These are phyloP conservation scores for Valencia hispanica DNA, from an alignment of 2,797 vertebrate genomes.

Conservation along the genomic window DNA sequence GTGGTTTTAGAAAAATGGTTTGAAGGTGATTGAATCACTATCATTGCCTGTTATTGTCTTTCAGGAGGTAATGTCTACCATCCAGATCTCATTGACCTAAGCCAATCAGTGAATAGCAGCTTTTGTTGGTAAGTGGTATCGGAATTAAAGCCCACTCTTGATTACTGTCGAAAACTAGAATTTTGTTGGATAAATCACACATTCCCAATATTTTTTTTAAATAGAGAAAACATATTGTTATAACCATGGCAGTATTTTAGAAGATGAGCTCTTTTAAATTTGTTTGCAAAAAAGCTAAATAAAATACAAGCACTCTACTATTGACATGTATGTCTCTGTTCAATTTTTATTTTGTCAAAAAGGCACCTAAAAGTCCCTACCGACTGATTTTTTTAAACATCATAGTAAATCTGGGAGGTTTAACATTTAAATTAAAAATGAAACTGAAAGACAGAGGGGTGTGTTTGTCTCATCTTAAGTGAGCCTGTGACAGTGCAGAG, in stretches of 20 bases:
- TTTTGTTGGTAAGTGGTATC: neutral
- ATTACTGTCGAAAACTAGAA: neutral
- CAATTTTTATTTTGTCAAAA: neutral
- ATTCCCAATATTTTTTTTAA: neutral
- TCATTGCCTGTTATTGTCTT: too few relatives aligned
- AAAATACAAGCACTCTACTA: neutral
- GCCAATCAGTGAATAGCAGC: neutral
- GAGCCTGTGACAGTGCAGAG: conserved; percentile 13
- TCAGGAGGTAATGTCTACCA: too few relatives aligned
- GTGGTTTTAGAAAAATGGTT: too few relatives aligned
- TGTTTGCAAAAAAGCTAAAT: neutral
- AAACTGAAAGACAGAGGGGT: conserved; percentile 7
- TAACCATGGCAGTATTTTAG: neutral
- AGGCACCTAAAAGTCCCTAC: too few relatives aligned
- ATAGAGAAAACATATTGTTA: neutral
- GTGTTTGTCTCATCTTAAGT: neutral
- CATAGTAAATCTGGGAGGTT: neutral
- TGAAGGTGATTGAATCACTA: too few relatives aligned
- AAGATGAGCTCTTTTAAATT: neutral
- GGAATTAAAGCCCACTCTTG: neutral
- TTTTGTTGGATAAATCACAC: neutral
- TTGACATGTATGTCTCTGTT: neutral
- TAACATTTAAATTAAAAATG: too few relatives aligned
- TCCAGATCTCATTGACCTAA: neutral
- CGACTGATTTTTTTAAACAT: too few relatives aligned